Conservation (phyloP, 2,797 vertebrate species). For the Vespertilio murinus region DNA sequence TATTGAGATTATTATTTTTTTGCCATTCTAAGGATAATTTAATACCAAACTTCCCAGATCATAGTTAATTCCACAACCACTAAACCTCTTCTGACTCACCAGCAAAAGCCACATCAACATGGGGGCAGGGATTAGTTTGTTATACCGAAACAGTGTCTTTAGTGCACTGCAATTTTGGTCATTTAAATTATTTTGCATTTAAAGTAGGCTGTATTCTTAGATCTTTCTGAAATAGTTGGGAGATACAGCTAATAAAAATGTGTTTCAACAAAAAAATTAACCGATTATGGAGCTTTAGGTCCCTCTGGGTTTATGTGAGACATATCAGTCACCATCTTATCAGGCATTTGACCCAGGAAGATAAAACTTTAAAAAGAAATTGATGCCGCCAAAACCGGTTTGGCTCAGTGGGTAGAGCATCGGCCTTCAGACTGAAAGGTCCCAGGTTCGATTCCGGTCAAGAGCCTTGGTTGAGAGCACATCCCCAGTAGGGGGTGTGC, state of each 20-base stretch:
- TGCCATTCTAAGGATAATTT: conserved; percentile 42
- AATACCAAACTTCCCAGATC: conserved; percentile 34
- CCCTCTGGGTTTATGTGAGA: neutral
- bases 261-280: conserved; percentile 19
- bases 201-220: conserved; percentile 24
- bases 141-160: neutral
- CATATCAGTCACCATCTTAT: neutral
- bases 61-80: conserved; percentile 28
- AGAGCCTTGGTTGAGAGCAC: too few relatives aligned
- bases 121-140: neutral
- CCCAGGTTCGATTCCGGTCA: too few relatives aligned
- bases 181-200: conserved; percentile 41
- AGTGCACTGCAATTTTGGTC: neutral
- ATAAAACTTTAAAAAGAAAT: neutral
- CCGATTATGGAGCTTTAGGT: neutral
- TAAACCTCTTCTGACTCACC: conserved; percentile 56
- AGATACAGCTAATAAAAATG: neutral
- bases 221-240: conserved; percentile 26
- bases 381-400: too few relatives aligned
- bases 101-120: conserved; percentile 42
- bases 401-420: too few relatives aligned
- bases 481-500: too few relatives aligned
- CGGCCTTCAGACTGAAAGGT: too few relatives aligned
- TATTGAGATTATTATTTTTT: conserved; percentile 41
- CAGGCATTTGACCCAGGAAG: neutral